Evolutionary conservation across 2,888 invertebrate species (phyloP).

Genomic region (Drosophila borealis): DNA sequence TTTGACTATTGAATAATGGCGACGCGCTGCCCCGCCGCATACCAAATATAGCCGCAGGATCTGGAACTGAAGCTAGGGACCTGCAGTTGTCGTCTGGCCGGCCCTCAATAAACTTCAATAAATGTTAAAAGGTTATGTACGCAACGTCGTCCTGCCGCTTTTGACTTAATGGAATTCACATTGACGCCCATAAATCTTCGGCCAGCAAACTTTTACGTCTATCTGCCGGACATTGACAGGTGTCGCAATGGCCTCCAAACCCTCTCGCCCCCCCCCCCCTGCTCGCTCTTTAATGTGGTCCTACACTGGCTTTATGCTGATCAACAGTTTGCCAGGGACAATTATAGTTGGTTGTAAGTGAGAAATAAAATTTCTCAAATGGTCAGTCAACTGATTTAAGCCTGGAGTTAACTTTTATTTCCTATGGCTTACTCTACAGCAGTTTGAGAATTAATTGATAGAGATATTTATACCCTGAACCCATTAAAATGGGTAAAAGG

Average conservation of each 20-base stretch:
- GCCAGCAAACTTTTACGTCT: conserved; percentile 35
- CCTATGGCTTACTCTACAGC: conserved; percentile 15
- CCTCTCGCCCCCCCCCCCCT: background rate
- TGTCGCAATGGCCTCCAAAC: conserved; percentile 28
- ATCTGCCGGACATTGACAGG: conserved; percentile 58
- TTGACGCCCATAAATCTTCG: conserved; percentile 75
- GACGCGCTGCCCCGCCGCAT: conserved; percentile 55
- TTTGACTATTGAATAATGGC: conserved; percentile 75
- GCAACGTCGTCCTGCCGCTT: conserved; percentile 54
- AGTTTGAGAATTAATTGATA: conserved; percentile 4
- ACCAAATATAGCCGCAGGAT: conserved; percentile 61
- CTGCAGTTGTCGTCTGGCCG: conserved; percentile 28
- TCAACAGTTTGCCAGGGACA: conserved; percentile 76
- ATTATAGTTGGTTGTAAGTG: conserved; percentile 55
- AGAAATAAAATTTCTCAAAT: conserved; percentile 53
- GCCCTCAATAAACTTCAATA: conserved; percentile 76
- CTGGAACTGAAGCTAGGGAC: conserved; percentile 6
- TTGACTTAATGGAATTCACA: conserved; percentile 77
- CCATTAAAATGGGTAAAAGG: no score
- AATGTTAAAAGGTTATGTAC: conserved; percentile 78
- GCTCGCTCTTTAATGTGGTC: background rate
- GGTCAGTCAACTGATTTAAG: conserved; percentile 37
- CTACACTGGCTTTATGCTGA: conserved; percentile 43
- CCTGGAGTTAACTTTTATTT: conserved; percentile 37
- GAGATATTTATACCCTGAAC: no score